Evolutionary conservation across 2,888 invertebrate genomes (phyloP), one percentile per base, ranked within the genome.

Genomic region (Plusia festucae): DNA sequence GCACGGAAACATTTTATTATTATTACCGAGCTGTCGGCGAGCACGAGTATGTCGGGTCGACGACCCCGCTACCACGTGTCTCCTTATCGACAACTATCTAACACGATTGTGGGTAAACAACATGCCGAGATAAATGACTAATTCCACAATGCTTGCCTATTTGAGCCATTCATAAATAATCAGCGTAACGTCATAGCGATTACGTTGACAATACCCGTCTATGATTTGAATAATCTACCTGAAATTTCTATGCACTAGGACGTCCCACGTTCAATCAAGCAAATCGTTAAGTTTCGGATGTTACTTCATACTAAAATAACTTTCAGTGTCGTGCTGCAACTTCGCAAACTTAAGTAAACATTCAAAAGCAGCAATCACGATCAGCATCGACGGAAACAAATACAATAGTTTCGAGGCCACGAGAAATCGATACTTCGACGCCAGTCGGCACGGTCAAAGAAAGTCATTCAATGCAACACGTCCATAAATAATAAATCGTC

Each of bases 1-100:
- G 94, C 94, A 94, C 94, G 95, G 94, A 94, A 95, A 95, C 94
- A 94, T 95, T 95, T 95, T 94, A 95, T 95, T 95, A 95, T 95
- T 94, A 95, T 94, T 95, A 95, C 93, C 91, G 90, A 93, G 94
- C 94, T 94, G 93, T 94, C 94, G 94, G 94, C 93, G 94, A 92
- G 92, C 93, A 91, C 93, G 93, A 94, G 94, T 93, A 92, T 90
- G 91, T 91, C 91, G 93, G 94, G 94, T 94, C 95, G 93, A 82
- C 94, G 94, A 95, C 93, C 95, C 93, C 87, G 76, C 86, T 88
- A 92, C 94, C 95, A 95, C 95, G 95, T 94, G 95, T 93, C 94
- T 94, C 92, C 94, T 95, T 95, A 95, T 95, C 95, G 94, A 94
- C 94, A 94, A 95, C 94, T 94, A 95, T 95, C 95, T 94, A 94